These are phyloP conservation scores for Papilio gigon DNA, from an alignment of 2,888 invertebrate species.

Conservation along the genomic window DNA sequence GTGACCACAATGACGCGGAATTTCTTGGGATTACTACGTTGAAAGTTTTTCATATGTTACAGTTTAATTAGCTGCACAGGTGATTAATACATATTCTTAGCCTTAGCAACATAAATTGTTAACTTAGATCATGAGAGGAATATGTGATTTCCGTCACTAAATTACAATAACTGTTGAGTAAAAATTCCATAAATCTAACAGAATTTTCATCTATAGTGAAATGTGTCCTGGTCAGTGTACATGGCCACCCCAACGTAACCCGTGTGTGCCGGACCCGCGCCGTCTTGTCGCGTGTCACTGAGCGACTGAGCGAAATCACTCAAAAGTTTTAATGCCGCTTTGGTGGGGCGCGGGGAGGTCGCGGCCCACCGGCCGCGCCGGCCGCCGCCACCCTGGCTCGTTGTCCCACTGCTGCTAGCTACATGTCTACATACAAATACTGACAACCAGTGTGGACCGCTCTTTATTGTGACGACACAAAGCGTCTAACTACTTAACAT, in stretches of 20 bases:
- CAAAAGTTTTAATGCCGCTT: slow-evolving; percentile 81
- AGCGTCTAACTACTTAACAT: not conserved
- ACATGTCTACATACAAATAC: slow-evolving; percentile 33
- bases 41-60: no score
- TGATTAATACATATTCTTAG: no score
- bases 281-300: slow-evolving; percentile 80
- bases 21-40: not conserved
- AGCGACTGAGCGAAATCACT: slow-evolving; percentile 82
- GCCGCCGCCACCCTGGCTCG: no score
- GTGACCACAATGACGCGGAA: slow-evolving; percentile 46
- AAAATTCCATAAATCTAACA: not conserved
- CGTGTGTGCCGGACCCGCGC: slow-evolving; percentile 60
- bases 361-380: slow-evolving; percentile 53
- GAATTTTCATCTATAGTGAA: no score
- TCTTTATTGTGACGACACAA: not conserved
- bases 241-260: slow-evolving; percentile 51
- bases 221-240: slow-evolving; percentile 27
- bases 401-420: slow-evolving; percentile 27
- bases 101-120: no score
- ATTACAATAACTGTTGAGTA: not conserved
- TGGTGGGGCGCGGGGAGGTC: slow-evolving; percentile 61
- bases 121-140: not conserved
- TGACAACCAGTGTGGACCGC: not conserved
- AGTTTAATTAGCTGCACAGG: no score
- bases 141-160: no score